These are phyloP conservation scores for Nomada ruficornis DNA, from an alignment of 2,888 invertebrate species.

Conservation along the genomic window DNA sequence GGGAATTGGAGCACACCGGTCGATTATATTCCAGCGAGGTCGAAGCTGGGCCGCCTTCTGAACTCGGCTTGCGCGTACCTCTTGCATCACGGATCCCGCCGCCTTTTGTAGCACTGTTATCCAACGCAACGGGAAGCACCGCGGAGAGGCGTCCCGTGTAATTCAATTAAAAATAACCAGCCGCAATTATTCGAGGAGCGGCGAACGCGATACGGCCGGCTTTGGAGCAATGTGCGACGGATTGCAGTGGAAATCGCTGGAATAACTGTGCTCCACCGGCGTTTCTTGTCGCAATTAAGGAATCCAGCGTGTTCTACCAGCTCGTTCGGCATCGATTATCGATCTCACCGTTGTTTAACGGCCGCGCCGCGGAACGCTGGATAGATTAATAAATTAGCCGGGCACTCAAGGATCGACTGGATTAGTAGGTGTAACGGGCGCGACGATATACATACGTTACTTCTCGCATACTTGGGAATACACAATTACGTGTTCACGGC, in stretches of 20 bases:
- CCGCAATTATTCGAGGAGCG: conserved; percentile 32
- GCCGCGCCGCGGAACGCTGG: conserved; percentile 6
- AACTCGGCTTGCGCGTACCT: conserved; percentile 66
- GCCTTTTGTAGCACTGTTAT: conserved; percentile 57
- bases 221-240: conserved; percentile 42
- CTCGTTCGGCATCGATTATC: conserved; percentile 43
- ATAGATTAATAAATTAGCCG: conserved; percentile 28
- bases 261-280: conserved; percentile 27
- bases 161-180: conserved; percentile 55
- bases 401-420: too few relatives aligned
- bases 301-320: conserved; percentile 35
- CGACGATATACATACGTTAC: too few relatives aligned
- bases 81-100: conserved; percentile 56
- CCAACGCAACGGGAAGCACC: conserved; percentile 54
- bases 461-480: too few relatives aligned
- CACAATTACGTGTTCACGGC: too few relatives aligned
- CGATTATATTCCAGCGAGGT: conserved; percentile 73
- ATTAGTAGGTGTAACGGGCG: too few relatives aligned
- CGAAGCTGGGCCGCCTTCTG: conserved; percentile 59
- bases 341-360: conserved; percentile 8
- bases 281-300: conserved; percentile 54
- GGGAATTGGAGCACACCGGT: conserved; percentile 81
- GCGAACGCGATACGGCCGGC: conserved; percentile 28
- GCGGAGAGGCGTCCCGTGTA: conserved; percentile 21
- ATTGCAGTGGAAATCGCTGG: conserved; percentile 44